Evolutionary conservation across 2,888 invertebrate genomes (phyloP), one percentile per base, ranked within the genome.

Genomic region (Epicampocera succincta): DNA sequence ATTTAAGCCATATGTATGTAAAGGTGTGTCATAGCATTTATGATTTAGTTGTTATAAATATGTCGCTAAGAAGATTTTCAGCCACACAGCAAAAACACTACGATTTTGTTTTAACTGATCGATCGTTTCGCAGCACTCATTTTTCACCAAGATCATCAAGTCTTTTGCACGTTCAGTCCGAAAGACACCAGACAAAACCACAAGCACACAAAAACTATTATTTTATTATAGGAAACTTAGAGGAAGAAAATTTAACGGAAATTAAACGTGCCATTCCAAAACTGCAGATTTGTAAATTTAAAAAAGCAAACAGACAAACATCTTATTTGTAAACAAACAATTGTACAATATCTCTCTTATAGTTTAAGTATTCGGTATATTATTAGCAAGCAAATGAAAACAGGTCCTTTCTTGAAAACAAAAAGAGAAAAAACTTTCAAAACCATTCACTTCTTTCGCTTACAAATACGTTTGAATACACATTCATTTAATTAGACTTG

Each of bases 11-110:
- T 88, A 86, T 77, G 88, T 88, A 86, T 77, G 88, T 86, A 88
- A 88, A 87, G 85, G 85, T 87, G 89, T 89, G 89, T 89, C 89
- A 89, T 89, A 88, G 87, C 86, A 87, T 87, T 88, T 87, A 87
- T 78, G 25, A 76, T 85, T 83, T 84, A 52, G 78, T 80, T 83
- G 79, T 65, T 38, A 72, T 56, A 80, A 76, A 44, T 74, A 17
- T 56, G 58, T 58, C 12, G 50, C 63, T 56, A 19, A 21, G 42
- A 21, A 69, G 63, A 69, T 65, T 74, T 48, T 33, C 3, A 9
- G 9, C 6, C 3, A 25, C 25, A 25, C 3, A 25, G 25, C 2
- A 25, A 25, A 25, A 5, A 5, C 2, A 25, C 5, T 25, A 25
- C 5, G 5, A 2, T 25, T 25, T 25, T 25, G 25, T 25, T 25